Evolutionary conservation across 2,888 invertebrate genomes (phyloP).

Genomic region (Trissolcus brochymenae): DNA sequence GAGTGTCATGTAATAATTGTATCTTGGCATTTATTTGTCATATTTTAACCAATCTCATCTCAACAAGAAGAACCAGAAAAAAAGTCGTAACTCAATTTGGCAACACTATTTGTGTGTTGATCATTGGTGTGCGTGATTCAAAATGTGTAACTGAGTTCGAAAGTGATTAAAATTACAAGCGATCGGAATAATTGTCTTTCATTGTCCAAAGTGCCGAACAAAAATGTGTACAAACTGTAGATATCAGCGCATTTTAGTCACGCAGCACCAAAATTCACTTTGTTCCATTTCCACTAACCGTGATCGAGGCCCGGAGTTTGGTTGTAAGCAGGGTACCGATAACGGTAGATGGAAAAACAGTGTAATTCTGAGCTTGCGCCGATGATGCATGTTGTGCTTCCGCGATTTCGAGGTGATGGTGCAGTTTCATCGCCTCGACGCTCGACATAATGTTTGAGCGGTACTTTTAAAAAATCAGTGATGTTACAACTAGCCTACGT

Average conservation of each 20-base stretch:
- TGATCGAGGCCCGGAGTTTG: conserved; percentile 46
- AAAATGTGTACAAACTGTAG: conserved; percentile 1
- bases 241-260: conserved; percentile 17
- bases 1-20: conserved; percentile 37
- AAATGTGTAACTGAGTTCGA: neutral
- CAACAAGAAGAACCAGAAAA: conserved; percentile 19
- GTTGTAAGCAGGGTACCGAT: conserved; percentile 43
- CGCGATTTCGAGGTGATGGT: conserved; percentile 75
- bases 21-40: conserved; percentile 46
- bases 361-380: conserved; percentile 75
- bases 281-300: conserved; percentile 58
- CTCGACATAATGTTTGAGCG: conserved; percentile 65
- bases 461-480: conserved; percentile 60
- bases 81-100: conserved; percentile 17
- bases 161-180: neutral
- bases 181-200: too few relatives aligned
- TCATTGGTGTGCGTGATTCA: conserved; percentile 29
- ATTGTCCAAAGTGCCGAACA: neutral
- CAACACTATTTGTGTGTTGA: conserved; percentile 12
- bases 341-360: conserved; percentile 56
- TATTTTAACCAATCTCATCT: conserved; percentile 38
- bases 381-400: conserved; percentile 77
- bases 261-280: conserved; percentile 47
- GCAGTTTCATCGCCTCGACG: conserved; percentile 71
- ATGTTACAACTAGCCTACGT: conserved; percentile 59